These are phyloP conservation scores for Anniella stebbinsi DNA, from an alignment of 2,797 vertebrate species.

Conservation along the genomic window DNA sequence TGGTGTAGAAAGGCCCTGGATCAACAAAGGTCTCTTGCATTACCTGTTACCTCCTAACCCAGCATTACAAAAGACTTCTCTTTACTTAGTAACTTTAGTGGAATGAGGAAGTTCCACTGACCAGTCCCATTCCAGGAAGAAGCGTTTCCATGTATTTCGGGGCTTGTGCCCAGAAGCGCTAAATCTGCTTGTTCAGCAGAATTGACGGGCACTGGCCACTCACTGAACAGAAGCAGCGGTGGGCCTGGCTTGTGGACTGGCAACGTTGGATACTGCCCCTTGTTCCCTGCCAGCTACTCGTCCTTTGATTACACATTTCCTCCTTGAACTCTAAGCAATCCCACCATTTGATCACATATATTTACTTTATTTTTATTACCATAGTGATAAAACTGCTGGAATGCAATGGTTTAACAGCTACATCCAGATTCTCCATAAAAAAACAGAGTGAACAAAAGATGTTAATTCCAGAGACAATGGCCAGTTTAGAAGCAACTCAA, in stretches of 20 bases:
- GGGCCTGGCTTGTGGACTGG: no score
- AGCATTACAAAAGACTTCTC: neutral
- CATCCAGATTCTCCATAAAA: neutral
- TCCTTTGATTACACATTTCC: neutral
- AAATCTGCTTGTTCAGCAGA: no score
- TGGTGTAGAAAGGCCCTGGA: no score
- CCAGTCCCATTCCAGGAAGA: no score
- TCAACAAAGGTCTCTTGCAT: neutral
- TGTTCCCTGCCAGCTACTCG: neutral
- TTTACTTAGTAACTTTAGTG: no score
- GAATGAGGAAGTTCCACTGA: no score
- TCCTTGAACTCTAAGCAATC: neutral
- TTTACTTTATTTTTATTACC: neutral
- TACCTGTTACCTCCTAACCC: neutral
- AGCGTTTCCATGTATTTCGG: no score
- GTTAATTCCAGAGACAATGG: neutral
- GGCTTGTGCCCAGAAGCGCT: no score
- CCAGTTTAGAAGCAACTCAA: neutral
- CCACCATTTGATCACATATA: neutral
- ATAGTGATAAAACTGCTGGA: neutral
- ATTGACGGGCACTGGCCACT: no score
- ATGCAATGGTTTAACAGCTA: neutral
- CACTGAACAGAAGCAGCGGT: no score
- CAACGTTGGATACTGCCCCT: no score
- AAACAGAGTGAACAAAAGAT: neutral